A percentile compares a stretch with the other conserved stretches of the same genome.
These are phyloP conservation scores for Delphinapterus leucas DNA, from an alignment of 2,113 vertebrate species.

Conservation along the genomic window DNA sequence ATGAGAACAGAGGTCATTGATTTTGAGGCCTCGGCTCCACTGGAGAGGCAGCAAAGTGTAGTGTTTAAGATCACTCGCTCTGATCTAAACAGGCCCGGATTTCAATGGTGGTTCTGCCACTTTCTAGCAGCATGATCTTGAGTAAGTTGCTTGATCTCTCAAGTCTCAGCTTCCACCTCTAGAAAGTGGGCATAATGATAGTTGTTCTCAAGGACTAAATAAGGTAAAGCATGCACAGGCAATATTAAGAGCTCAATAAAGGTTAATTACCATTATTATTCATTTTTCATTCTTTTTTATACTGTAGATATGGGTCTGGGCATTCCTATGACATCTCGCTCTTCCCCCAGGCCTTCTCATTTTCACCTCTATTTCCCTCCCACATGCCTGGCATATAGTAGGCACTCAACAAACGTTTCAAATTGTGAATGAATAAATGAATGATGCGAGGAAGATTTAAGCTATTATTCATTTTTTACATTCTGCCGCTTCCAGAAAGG, in stretches of 20 bases:
- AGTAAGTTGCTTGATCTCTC: background rate
- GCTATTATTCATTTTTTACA: background rate
- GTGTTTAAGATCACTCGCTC: background rate
- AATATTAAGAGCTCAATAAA: background rate
- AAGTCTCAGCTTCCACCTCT: background rate
- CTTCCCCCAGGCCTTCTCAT: background rate
- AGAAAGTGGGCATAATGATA: background rate
- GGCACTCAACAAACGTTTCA: background rate
- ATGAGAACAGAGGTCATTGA: background rate
- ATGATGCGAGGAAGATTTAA: background rate
- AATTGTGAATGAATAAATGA: background rate
- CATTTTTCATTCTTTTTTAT: background rate
- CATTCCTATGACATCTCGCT: background rate
- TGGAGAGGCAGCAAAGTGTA: background rate
- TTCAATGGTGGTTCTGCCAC: background rate
- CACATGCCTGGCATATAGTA: background rate
- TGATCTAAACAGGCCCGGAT: background rate
- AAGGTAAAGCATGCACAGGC: background rate
- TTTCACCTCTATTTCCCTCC: background rate
- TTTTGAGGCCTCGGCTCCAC: fast-evolving
- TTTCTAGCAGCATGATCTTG: background rate
- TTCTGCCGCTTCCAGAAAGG: background rate
- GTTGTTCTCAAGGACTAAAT: background rate
- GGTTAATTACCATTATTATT: background rate
- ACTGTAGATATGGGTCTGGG: background rate